A percentile compares a stretch with the other conserved stretches of the same genome.
Conservation (phyloP, 1,140 invertebrate species). For the Megathymus violae region DNA sequence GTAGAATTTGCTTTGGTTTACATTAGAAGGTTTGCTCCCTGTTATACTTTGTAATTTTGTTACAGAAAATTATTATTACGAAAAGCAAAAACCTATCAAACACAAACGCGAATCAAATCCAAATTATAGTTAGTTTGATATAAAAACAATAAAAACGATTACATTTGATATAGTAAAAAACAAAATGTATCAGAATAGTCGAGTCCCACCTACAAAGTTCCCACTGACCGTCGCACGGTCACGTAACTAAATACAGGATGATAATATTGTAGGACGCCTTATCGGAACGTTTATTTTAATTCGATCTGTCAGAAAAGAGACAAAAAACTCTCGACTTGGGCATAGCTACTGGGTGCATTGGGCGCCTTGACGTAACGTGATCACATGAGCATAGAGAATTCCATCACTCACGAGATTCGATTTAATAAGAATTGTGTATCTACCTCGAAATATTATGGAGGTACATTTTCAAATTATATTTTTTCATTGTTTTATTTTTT, state of each 20-base stretch:
- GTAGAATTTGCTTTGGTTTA: constrained; percentile 47
- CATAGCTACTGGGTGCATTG: constrained; percentile 71
- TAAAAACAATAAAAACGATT: constrained; percentile 47
- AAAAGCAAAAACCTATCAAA: no score
- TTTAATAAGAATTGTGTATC: constrained; percentile 27
- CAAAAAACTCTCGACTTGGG: constrained; percentile 69
- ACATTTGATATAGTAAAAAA: constrained; percentile 50
- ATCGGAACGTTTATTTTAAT: constrained; percentile 82
- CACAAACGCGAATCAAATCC: constrained; percentile 1
- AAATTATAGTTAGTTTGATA: constrained; percentile 3
- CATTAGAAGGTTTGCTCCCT: constrained; percentile 28
- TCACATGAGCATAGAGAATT: constrained; percentile 55
- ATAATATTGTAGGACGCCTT: constrained; percentile 77
- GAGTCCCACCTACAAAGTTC: constrained; percentile 74
- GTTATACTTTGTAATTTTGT: not conserved
- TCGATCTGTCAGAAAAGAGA: constrained; percentile 79
- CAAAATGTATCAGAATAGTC: constrained; percentile 58
- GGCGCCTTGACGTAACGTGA: constrained; percentile 64
- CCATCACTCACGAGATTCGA: constrained; percentile 48
- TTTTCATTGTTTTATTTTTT: constrained; percentile 6
- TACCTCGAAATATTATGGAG: constrained; percentile 17
- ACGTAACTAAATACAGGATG: constrained; percentile 79
- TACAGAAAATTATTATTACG: constrained; percentile 1
- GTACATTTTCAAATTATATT: not conserved
- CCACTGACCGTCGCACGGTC: constrained; percentile 67